These are phyloP conservation scores for Montipora capricornis DNA, from an alignment of 64 coral and sea anemone species.

Conservation along the genomic window DNA sequence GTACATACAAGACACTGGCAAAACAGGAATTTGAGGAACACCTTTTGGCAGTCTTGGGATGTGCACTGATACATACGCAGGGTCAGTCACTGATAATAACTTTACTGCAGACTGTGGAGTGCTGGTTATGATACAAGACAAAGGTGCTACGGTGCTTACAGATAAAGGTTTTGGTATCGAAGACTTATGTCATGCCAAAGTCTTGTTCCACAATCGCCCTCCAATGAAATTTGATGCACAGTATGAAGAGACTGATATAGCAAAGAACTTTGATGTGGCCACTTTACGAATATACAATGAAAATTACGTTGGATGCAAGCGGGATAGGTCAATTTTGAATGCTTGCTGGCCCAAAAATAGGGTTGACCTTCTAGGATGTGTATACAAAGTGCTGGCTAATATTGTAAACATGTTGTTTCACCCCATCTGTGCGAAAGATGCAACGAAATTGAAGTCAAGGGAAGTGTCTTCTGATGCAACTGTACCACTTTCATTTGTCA, in stretches of 20 bases:
- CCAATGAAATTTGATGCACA: conserved; percentile 72
- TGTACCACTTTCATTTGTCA: conserved; percentile 34
- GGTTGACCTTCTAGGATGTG: conserved; percentile 5
- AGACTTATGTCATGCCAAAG: no score
- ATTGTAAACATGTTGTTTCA: conserved; percentile 68
- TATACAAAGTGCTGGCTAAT: conserved; percentile 35
- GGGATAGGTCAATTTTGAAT: conserved; percentile 62
- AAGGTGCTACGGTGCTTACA: conserved; percentile 77
- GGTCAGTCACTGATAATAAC: conserved; percentile 66
- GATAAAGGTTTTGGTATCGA: neutral
- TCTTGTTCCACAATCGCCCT: no score
- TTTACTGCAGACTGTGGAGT: conserved; percentile 57
- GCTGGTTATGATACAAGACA: conserved; percentile 65
- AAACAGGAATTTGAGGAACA: conserved; percentile 74
- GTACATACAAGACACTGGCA: conserved; percentile 75
- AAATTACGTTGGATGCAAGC: conserved; percentile 59
- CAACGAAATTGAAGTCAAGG: conserved; percentile 13
- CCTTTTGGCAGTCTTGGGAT: conserved; percentile 72
- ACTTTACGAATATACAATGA: conserved; percentile 69
- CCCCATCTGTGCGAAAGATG: conserved; percentile 57
- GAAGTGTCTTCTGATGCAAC: conserved; percentile 24
- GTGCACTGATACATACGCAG: conserved; percentile 71
- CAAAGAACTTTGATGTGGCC: conserved; percentile 66
- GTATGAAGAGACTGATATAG: conserved; percentile 56
- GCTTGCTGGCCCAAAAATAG: conserved; percentile 65